Base-by-base conservation (phyloP, 2,797 vertebrate species). In the Pampus argenteus region DNA sequence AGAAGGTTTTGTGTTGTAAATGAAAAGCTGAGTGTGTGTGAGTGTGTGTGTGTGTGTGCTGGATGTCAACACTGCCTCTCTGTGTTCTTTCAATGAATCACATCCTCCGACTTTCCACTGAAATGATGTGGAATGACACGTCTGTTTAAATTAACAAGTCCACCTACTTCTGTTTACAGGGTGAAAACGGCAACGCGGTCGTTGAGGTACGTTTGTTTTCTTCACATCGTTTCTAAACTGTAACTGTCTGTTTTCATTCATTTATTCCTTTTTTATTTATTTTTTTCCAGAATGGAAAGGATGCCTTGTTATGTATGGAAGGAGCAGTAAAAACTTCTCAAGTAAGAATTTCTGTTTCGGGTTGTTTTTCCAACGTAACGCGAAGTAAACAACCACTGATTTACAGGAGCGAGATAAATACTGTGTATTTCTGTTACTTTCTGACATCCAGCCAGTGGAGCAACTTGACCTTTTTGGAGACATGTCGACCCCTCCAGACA, bases 401-500 rank as follows among this genome's bases (percentile, higher is more conserved):
- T 64, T 57, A 28, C 29, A 49, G 34, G 20, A 4, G 29, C 70
- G 61, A 56, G 25, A 48, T 68, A 55, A 69, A 76, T 60, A 74
- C 51, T 42, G 14, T 56, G 23, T 61, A 26, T 80, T 72, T 81
- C 50, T 80, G 36, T 78, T 59, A 57, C 22, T 70, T 45, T 62
- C 57, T 81, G 55, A 83, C 77, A 61, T 78, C 42, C 91, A 99
- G 98, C 95, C 93, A 82, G 91, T 95, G 89, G 95, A 97, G 75
- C 97, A 97, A 86, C 94, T 95, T 89, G 94, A 98, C 89, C 94
- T 99, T 76, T 99, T 99, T 94, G 98, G 98, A 87, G 96, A 94
- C 92, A 98, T 99, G 95, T 97, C 98, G 63, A 99, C 98, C 80
- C 98, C 98, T 29, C 97, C 97, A 89, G 97, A 98, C 88, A 92